Evolutionary conservation across 2,888 invertebrate genomes (phyloP), one percentile per base, ranked within the genome.

Genomic region (Scaptodrosophila latifasciaeformis): DNA sequence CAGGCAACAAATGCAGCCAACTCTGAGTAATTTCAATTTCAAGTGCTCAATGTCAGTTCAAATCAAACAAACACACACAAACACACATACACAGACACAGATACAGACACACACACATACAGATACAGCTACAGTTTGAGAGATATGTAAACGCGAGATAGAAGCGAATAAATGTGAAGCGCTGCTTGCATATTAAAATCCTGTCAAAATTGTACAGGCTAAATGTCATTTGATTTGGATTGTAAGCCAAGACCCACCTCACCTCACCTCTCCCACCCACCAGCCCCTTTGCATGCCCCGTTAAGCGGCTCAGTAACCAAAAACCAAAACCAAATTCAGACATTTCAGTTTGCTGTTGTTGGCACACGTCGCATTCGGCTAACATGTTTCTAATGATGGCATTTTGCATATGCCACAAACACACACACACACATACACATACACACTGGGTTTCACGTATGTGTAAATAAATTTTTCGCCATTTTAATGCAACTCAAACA

Each of bases 191-290:
- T 70, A 68, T 75, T 75, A 70, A 75, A 72, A 64, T 59, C 67
- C 62, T 72, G 69, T 72, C 72, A 75, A 75, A 72, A 71, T 54
- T 69, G 66, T 67, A 63, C 75, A 37, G 52, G 75, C 71, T 71
- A 74, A 74, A 67, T 71, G 72, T 72, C 72, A 75, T 69, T 72
- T 71, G 59, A 67, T 74, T 74, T 71, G 57, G 50, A 40, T n/a
- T n/a, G n/a, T n/a, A n/a, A n/a, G n/a, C 63, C n/a, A n/a, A n/a
- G n/a, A n/a, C n/a, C n/a, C n/a, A n/a, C n/a, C n/a, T n/a, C n/a
- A n/a, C n/a, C n/a, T n/a, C n/a, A n/a, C n/a, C n/a, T n/a, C n/a
- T n/a, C n/a, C n/a, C n/a, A n/a, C n/a, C n/a, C n/a, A n/a, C n/a
- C n/a, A n/a, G n/a, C n/a, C n/a, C n/a, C n/a, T n/a, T n/a, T n/a